Base-by-base conservation (phyloP, 2,113 vertebrate genomes). In the Eulemur macaco region DNA sequence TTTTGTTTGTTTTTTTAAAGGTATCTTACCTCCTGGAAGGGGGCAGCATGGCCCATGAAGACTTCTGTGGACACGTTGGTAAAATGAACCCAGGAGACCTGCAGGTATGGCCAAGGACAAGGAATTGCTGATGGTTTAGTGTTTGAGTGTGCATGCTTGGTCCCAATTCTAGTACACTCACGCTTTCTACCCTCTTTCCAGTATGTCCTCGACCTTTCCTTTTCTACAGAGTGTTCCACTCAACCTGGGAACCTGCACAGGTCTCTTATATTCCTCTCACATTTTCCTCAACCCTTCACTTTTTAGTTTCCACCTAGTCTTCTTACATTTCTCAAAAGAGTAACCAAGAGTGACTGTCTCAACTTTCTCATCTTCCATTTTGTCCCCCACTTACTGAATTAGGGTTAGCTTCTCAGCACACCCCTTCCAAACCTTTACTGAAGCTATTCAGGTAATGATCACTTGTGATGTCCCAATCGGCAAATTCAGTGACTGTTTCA, bases 61-160 rank as follows among this genome's bases (percentile, higher is more conserved):
- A 99, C 97, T 99, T 99, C 94, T 98, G 98, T 95, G 99, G 99
- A n/a, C 98, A 98, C 0, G 20, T 76, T 66, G 99, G 98, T 94
- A 97, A 66, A 96, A 88, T 99, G 96, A 96, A 99, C 89, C 95
- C 99, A 74, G 99, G 98, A 86, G 99, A 99, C 97, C 96, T 99
- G 90, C 98, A 99, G 98, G 98, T 99, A 98, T 92, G 47, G 12
- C 25, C 77, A 73, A 66, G 6, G 34, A 25, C 37, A 87, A 85
- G 7, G 11, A 60, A 5, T 73, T 45, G n/a, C 29, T 52, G 15
- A 6, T 52, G 6, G 64, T 12, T 47, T 74, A 39, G 37, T 64
- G 50, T 64, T 63, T 69, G 69, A 15, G 18, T 58, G 20, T 68
- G 18, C 31, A 20, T 73, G 47, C 4, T 87, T 71, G 45, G 10